These are phyloP conservation scores for Emydocephalus ijimae DNA, from an alignment of 2,113 vertebrate species.

Conservation along the genomic window DNA sequence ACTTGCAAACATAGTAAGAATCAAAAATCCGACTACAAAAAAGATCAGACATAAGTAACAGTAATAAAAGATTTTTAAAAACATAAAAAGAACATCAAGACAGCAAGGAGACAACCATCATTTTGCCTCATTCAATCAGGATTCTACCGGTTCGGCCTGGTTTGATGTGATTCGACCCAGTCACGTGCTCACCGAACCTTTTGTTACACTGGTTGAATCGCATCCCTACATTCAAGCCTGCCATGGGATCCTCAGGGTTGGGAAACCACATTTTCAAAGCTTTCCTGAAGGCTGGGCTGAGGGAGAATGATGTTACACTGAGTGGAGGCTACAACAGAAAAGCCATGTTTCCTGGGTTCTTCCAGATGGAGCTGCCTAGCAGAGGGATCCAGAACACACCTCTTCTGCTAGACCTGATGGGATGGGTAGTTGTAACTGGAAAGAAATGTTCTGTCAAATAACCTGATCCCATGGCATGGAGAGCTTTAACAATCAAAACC, in stretches of 20 bases:
- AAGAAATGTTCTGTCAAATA: not conserved
- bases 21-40: not conserved
- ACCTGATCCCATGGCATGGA: not conserved
- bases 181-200: no score
- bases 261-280: not conserved
- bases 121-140: not conserved
- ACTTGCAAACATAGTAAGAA: not conserved
- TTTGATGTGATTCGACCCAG: no score
- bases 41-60: not conserved
- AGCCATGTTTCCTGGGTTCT: not conserved
- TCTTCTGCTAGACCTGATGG: not conserved
- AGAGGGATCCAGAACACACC: not conserved
- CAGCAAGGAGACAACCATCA: not conserved
- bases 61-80: not conserved
- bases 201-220: no score
- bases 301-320: not conserved
- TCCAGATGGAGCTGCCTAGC: not conserved
- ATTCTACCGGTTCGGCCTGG: no score
- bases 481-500: not conserved
- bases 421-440: not conserved
- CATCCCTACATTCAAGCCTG: not conserved
- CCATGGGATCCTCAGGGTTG: not conserved
- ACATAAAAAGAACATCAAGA: not conserved
- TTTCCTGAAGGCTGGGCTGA: not conserved
- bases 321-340: not conserved